These are phyloP conservation scores for Troilus luridus DNA, from an alignment of 2,888 invertebrate species.

Conservation along the genomic window DNA sequence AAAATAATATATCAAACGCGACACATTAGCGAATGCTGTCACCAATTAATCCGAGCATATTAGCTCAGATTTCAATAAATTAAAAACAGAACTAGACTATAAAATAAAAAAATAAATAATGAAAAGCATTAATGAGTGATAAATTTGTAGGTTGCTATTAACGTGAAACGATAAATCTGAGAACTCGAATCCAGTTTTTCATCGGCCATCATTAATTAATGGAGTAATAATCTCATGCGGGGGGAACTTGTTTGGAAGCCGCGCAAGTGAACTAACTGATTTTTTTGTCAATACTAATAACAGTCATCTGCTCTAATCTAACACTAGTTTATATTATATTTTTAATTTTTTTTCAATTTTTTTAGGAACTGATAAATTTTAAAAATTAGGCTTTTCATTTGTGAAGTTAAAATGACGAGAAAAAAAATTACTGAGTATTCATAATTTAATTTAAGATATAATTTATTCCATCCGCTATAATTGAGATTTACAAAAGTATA, in stretches of 20 bases:
- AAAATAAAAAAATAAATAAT: neutral
- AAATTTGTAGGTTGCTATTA: constrained; percentile 30
- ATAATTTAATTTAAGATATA: neutral
- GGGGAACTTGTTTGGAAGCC: neutral
- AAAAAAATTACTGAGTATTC: neutral
- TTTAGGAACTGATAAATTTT: neutral
- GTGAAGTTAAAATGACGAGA: neutral
- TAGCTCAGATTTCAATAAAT: constrained; percentile 38
- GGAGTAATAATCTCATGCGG: constrained; percentile 19
- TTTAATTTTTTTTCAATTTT: neutral
- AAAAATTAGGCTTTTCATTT: neutral
- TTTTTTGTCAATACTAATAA: constrained; percentile 31
- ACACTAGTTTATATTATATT: neutral
- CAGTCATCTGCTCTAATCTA: neutral
- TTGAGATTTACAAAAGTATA: neutral
- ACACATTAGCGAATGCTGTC: constrained; percentile 36
- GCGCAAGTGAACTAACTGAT: constrained; percentile 12
- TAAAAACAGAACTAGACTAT: constrained; percentile 29
- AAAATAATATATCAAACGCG: neutral
- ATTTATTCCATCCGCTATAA: neutral
- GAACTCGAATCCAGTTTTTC: constrained; percentile 31
- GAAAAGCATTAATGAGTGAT: constrained; percentile 31
- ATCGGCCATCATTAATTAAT: constrained; percentile 40
- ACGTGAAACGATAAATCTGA: constrained; percentile 29
- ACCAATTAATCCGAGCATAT: constrained; percentile 36